Evolutionary conservation across 2,888 invertebrate species (phyloP), one percentile per base, ranked within the genome.

Genomic region (Anthophora plumipes): DNA sequence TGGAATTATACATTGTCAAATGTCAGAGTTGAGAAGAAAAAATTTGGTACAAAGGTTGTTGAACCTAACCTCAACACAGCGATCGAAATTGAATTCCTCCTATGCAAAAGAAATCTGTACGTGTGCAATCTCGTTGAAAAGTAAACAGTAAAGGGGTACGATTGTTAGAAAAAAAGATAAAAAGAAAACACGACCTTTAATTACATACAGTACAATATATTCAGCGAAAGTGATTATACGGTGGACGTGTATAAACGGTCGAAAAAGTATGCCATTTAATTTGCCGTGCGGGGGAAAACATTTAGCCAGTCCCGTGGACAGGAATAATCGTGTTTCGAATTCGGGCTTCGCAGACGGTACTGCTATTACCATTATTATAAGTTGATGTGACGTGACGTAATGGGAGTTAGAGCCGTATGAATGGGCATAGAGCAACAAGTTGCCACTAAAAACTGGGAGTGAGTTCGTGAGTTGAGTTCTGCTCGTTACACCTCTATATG

Each of bases 301-400:
- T 85, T 85, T 83, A 77, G 59, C 77, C 68, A 63, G 76, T 61
- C 57, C 68, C 72, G 73, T 71, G 81, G 74, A 78, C 82, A 84
- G 76, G 83, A 84, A 89, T 88, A 88, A 89, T 89, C 89, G 90
- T 90, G 90, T 91, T 90, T 91, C 88, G 90, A 91, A 91, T 91
- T 91, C 86, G 86, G 86, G 86, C 83, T 89, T 89, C 85, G 78
- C 82, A 70, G 77, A 67, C 86, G 77, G 70, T 77, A 68, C 86
- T 82, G 90, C 90, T 89, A 92, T 93, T 92, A 92, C 92, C 93
- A 93, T 93, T 93, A 92, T 93, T 93, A 93, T 92, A 92, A 93
- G 92, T 93, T 93, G 92, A 93, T 93, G 93, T 93, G 93, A 93
- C 93, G 93, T 93, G 93, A 93, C 93, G 93, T 93, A 93, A 93